Conservation (phyloP, 2,113 vertebrate species). For the Puma concolor region DNA sequence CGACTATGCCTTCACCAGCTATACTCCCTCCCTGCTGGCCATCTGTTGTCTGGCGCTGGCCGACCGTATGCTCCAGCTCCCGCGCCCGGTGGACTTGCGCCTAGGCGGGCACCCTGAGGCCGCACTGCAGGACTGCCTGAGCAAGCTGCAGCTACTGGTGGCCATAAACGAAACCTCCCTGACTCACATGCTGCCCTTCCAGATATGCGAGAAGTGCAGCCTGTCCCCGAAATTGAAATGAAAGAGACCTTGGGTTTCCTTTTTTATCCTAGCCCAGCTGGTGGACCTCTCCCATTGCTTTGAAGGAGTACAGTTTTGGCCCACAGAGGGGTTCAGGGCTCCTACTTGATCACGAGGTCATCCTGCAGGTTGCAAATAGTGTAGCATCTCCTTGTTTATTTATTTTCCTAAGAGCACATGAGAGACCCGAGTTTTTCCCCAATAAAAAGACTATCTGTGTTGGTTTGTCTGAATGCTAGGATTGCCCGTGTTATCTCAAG, state of each 20-base stretch:
- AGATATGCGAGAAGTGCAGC: conserved; percentile 73
- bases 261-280: too few relatives aligned
- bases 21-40: conserved; percentile 92
- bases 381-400: conserved; percentile 21
- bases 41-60: conserved; percentile 89
- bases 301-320: neutral
- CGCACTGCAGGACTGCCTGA: conserved; percentile 87
- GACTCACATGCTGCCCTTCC: conserved; percentile 76
- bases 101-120: conserved; percentile 78
- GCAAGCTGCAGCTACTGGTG: conserved; percentile 90
- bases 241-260: neutral
- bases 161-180: conserved; percentile 90
- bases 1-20: conserved; percentile 93
- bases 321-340: neutral
- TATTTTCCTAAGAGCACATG: neutral
- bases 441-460: conserved; percentile 13
- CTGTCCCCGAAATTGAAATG: conserved; percentile 33
- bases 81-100: conserved; percentile 60
- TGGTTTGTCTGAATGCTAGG: neutral
- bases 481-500: rapidly evolving
- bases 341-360: neutral
- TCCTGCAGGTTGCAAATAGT: conserved; percentile 41
- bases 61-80: conserved; percentile 84
- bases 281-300: neutral
- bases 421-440: neutral